phyloP scores from a whole-genome alignment of 1,140 invertebrate species.

The Pseudomyrmex flavicornis region DNA sequence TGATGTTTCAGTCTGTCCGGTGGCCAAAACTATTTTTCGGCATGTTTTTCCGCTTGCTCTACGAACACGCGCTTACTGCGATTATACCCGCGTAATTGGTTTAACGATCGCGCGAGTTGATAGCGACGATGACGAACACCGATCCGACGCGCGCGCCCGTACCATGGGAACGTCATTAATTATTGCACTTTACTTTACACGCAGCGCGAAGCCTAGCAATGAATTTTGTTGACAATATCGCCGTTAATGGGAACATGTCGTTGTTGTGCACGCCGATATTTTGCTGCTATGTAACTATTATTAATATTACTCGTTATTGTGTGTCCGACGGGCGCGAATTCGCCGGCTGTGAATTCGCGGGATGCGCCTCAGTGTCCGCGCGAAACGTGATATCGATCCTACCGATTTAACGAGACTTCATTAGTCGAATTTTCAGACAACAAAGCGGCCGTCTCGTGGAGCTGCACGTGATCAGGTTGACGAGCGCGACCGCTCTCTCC shows the following conservation, averaged over 20 bases:
- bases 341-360: constrained; percentile 13
- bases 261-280: constrained; percentile 26
- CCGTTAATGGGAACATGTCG: constrained; percentile 26
- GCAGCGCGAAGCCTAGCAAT: constrained; percentile 33
- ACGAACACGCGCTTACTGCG: background rate
- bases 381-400: constrained; percentile 55
- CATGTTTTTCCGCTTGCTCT: background rate
- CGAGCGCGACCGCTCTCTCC: constrained; percentile 16
- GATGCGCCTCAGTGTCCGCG: constrained; percentile 5
- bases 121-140: constrained; percentile 18
- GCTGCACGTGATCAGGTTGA: constrained; percentile 64
- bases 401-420: constrained; percentile 54
- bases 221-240: constrained; percentile 53
- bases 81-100: constrained; percentile 37
- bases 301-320: constrained; percentile 56
- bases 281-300: constrained; percentile 44
- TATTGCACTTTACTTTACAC: constrained; percentile 45
- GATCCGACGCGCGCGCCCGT: background rate
- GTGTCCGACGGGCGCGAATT: background rate
- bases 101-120: constrained; percentile 37
- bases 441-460: constrained; percentile 57
- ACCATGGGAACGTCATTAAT: constrained; percentile 52
- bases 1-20: background rate
- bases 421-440: constrained; percentile 66
- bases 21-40: constrained; percentile 18